phyloP scores from a whole-genome alignment of 2,113 vertebrate species.

The Globicephala melas region DNA sequence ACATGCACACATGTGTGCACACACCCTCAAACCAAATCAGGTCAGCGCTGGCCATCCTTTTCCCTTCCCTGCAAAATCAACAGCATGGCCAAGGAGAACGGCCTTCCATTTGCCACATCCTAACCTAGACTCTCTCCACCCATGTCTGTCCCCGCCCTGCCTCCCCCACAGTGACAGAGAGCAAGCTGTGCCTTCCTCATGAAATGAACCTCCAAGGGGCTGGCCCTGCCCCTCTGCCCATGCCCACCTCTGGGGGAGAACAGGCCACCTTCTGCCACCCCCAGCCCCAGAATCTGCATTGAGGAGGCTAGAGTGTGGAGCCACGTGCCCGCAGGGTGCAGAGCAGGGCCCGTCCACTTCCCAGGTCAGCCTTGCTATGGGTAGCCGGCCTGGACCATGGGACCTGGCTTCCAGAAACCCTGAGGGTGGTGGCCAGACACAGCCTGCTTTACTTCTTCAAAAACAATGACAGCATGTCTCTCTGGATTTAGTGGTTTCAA shows the following conservation, averaged over 20 bases:
- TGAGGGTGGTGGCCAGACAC: neutral
- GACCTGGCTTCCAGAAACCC: neutral
- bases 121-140: neutral
- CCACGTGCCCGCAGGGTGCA: neutral
- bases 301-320: neutral
- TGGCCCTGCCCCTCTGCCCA: neutral
- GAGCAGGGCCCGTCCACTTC: neutral
- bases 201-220: neutral
- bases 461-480: constrained; percentile 34
- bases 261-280: neutral
- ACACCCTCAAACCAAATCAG: neutral
- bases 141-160: neutral
- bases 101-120: neutral
- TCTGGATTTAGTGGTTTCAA: constrained; percentile 83
- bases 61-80: neutral
- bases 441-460: neutral
- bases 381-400: neutral
- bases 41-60: neutral
- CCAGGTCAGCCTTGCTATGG: neutral
- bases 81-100: neutral
- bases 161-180: neutral
- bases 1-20: neutral
- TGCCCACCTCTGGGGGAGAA: neutral
- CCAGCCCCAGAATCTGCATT: neutral
- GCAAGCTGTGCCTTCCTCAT: neutral